Evolutionary conservation across 1,140 invertebrate genomes (phyloP).

Genomic region (Drosophila tsacasi): DNA sequence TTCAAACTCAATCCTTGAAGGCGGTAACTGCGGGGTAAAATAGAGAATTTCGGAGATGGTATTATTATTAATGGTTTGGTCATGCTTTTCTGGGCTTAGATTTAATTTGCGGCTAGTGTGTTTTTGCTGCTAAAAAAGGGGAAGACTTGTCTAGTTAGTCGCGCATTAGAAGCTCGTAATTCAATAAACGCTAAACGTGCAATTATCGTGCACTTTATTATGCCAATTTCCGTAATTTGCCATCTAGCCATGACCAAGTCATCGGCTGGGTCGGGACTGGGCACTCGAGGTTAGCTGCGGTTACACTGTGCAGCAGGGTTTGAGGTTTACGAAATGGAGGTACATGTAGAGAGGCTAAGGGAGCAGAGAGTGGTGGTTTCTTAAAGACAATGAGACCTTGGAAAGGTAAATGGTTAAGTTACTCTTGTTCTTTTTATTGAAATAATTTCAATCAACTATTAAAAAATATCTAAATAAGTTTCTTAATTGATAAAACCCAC

Average conservation of each 20-base stretch:
- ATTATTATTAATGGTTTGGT: background rate
- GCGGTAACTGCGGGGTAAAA: conserved; percentile 1
- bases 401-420: no score
- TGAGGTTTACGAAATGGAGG: background rate
- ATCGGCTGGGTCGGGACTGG: conserved; percentile 39
- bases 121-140: background rate
- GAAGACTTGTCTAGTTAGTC: conserved; percentile 40
- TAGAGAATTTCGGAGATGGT: background rate
- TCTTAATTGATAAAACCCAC: background rate
- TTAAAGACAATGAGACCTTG: background rate
- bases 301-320: conserved; percentile 47
- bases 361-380: no score
- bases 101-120: background rate
- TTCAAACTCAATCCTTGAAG: conserved; percentile 6
- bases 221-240: conserved; percentile 79
- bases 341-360: background rate
- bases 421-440: no score
- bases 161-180: conserved; percentile 82
- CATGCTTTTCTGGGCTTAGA: background rate
- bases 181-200: conserved; percentile 82
- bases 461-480: no score
- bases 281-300: conserved; percentile 65
- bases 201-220: conserved; percentile 85
- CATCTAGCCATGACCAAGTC: conserved; percentile 68
- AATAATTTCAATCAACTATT: no score